Percentiles rank a stretch among this genome's conserved stretches.
Evolutionary conservation across 2,797 vertebrate species (phyloP).

Genomic region (Falco naumanni): DNA sequence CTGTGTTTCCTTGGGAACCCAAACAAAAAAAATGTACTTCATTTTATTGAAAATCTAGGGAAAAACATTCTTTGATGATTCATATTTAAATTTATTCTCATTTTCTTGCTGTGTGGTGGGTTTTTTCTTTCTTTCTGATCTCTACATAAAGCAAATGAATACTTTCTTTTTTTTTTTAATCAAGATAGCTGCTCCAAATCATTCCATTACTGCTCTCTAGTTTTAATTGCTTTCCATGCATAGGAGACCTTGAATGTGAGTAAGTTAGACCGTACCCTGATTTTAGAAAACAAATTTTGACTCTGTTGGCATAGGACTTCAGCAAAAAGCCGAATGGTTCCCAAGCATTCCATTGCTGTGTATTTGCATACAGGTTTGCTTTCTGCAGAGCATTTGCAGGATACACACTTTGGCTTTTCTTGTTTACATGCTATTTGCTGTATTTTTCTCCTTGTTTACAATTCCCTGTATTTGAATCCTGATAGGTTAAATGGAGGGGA

Average conservation of each 20-base stretch:
- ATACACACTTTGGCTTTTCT: conserved; percentile 7
- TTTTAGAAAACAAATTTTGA: conserved; percentile 42
- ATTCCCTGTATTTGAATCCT: neutral
- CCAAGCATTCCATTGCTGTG: neutral
- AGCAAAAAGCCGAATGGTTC: neutral
- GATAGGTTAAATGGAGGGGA: conserved; percentile 43
- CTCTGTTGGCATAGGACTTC: neutral
- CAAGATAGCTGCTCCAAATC: neutral
- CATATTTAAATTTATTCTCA: neutral
- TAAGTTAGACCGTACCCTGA: conserved; percentile 4
- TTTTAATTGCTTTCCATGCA: neutral
- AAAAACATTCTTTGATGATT: neutral
- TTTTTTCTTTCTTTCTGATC: neutral
- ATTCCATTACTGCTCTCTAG: neutral
- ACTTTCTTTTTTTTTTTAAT: neutral
- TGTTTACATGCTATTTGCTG: conserved; percentile 39
- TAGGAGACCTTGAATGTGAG: neutral
- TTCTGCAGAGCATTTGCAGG: conserved; percentile 8
- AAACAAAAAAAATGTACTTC: neutral
- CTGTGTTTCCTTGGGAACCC: conserved; percentile 19
- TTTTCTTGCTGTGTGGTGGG: neutral
- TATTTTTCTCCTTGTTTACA: conserved; percentile 50
- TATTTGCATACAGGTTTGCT: conserved; percentile 42
- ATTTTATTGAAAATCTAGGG: neutral
- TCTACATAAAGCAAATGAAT: neutral